Percentiles rank a stretch among this genome's conserved stretches.
Conservation (phyloP, 2,888 invertebrate genomes). For the Drosophila meridionalis region DNA sequence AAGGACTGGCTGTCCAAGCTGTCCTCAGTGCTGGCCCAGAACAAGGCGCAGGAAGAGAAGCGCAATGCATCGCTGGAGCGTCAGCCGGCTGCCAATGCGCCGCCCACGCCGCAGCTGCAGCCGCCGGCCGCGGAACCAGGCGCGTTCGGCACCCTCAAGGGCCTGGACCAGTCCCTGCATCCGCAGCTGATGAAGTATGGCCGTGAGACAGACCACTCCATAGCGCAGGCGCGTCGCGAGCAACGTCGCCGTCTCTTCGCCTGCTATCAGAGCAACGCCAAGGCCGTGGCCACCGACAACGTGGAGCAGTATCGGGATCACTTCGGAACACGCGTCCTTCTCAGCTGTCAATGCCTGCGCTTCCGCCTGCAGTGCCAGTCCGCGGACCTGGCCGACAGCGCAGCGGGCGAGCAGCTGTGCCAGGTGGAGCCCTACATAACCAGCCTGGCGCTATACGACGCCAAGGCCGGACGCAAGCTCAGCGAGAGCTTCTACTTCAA, state of each 20-base stretch:
- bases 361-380: constrained; percentile 90
- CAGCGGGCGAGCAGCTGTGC: constrained; percentile 89
- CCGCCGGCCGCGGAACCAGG: constrained; percentile 86
- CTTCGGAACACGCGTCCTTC: constrained; percentile 93
- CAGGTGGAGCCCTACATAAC: constrained; percentile 96
- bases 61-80: constrained; percentile 89
- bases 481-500: constrained; percentile 97
- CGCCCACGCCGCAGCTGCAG: constrained; percentile 56
- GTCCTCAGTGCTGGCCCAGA: constrained; percentile 92
- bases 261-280: constrained; percentile 86
- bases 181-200: constrained; percentile 96
- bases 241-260: constrained; percentile 92
- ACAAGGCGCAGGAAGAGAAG: constrained; percentile 92
- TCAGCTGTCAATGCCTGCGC: constrained; percentile 93
- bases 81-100: constrained; percentile 86
- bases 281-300: constrained; percentile 85
- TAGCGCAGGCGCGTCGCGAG: constrained; percentile 92
- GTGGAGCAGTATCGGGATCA: constrained; percentile 93
- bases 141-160: constrained; percentile 93
- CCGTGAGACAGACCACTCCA: constrained; percentile 94
- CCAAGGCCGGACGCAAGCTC: constrained; percentile 93
- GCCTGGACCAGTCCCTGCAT: constrained; percentile 96
- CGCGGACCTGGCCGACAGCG: constrained; percentile 87
- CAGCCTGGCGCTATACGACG: constrained; percentile 95
- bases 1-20: constrained; percentile 94